These are phyloP conservation scores for Nasalis larvatus DNA, from an alignment of 2,113 vertebrate species.

Conservation along the genomic window DNA sequence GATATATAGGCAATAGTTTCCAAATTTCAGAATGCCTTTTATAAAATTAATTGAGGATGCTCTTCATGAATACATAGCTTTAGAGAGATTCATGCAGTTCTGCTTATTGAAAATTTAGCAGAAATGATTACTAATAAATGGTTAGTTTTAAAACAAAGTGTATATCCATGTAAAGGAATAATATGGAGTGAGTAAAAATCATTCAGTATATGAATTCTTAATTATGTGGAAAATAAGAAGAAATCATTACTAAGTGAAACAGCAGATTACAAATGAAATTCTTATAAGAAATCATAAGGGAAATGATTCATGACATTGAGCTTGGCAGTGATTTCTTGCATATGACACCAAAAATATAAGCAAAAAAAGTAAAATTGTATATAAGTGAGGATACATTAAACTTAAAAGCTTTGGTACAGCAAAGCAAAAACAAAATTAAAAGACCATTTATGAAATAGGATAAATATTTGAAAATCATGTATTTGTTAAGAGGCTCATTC, in stretches of 20 bases:
- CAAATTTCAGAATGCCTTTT: not conserved
- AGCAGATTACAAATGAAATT: not conserved
- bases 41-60: not conserved
- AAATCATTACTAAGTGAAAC: not conserved
- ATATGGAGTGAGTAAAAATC: not conserved
- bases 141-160: not conserved
- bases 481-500: not conserved
- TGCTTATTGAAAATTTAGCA: not conserved
- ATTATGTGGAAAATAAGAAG: not conserved
- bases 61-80: not conserved
- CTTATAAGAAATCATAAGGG: not conserved
- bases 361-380: not conserved
- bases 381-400: not conserved
- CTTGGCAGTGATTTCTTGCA: not conserved
- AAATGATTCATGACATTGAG: not conserved
- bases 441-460: accelerated
- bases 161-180: not conserved
- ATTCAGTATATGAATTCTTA: not conserved
- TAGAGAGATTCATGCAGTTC: not conserved
- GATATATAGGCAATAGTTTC: not conserved
- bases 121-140: not conserved
- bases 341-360: not conserved
- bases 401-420: not conserved
- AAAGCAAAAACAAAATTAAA: not conserved
- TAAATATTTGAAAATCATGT: not conserved